A percentile compares a stretch with the other conserved stretches of the same genome.
Conservation (phyloP, 2,113 vertebrate genomes). For the Chaenogobius annularis region DNA sequence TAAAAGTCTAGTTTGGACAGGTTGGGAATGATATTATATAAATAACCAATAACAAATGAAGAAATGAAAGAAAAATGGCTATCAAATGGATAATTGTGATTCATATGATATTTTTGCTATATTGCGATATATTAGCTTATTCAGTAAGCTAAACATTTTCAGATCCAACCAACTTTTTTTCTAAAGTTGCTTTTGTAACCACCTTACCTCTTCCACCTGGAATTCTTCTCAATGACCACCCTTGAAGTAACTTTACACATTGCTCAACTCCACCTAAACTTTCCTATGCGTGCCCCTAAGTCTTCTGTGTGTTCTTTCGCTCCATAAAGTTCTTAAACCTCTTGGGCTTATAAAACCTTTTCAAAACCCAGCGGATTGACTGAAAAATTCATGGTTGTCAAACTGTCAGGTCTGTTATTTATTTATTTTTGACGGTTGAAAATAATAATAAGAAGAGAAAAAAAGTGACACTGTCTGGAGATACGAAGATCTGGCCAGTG, state of each 20-base stretch:
- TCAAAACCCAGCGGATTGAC: conserved; percentile 36
- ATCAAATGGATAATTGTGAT: too few relatives aligned
- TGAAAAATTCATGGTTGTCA: conserved; percentile 44
- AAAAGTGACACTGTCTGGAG: conserved; percentile 22
- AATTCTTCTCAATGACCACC: background rate
- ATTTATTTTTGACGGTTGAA: conserved; percentile 9
- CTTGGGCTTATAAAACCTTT: conserved; percentile 25
- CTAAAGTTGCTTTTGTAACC: too few relatives aligned
- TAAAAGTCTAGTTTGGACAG: too few relatives aligned
- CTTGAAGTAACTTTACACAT: background rate
- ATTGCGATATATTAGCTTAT: too few relatives aligned
- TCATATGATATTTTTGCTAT: too few relatives aligned
- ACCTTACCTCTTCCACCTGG: background rate
- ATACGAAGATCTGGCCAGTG: conserved; percentile 12
- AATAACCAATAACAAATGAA: too few relatives aligned
- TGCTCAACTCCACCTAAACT: background rate
- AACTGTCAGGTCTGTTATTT: conserved; percentile 25
- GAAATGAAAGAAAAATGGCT: too few relatives aligned
- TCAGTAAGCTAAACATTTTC: too few relatives aligned
- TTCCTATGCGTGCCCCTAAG: background rate
- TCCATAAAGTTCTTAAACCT: conserved; percentile 17
- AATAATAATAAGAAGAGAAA: conserved; percentile 10
- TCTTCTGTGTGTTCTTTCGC: conserved; percentile 11
- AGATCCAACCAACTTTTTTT: too few relatives aligned
- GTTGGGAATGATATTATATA: too few relatives aligned